These are phyloP conservation scores for Eunapius fragilis DNA, from an alignment of 37 sponge, comb jelly and placozoan genomes.

Conservation along the genomic window DNA sequence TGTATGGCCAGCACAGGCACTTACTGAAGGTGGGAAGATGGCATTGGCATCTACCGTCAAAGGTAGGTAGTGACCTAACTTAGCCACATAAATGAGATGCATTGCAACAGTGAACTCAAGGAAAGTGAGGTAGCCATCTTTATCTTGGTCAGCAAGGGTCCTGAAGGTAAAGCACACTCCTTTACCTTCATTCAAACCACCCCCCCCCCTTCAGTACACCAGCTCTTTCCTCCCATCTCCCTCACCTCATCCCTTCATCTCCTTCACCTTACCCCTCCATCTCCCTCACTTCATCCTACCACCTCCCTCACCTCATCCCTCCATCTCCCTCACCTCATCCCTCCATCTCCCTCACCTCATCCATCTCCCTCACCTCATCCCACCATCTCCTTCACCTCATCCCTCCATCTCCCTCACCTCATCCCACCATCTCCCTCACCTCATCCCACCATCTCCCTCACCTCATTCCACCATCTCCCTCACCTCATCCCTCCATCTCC, in stretches of 20 bases:
- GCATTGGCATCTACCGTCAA: conserved; percentile 26
- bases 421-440: too few relatives aligned
- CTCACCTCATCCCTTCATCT: background rate
- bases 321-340: too few relatives aligned
- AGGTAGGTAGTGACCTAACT: conserved; percentile 51
- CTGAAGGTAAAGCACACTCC: conserved; percentile 7
- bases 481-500: too few relatives aligned
- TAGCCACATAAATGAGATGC: conserved; percentile 71
- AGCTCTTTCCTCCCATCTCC: background rate
- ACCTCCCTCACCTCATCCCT: too few relatives aligned
- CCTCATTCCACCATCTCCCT: too few relatives aligned
- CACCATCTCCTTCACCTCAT: too few relatives aligned
- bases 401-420: too few relatives aligned
- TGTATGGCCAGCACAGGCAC: too few relatives aligned
- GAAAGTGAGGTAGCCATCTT: conserved; percentile 68
- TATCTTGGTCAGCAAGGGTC: conserved; percentile 64
- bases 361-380: too few relatives aligned
- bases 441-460: too few relatives aligned
- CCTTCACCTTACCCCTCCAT: too few relatives aligned
- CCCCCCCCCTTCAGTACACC: background rate
- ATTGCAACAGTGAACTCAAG: conserved; percentile 71
- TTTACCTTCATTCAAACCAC: background rate
- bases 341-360: too few relatives aligned
- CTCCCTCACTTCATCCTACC: background rate
- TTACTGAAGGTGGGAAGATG: conserved; percentile 48